These are phyloP conservation scores for Calidris pygmaea DNA, from an alignment of 2,113 vertebrate genomes.

Conservation along the genomic window DNA sequence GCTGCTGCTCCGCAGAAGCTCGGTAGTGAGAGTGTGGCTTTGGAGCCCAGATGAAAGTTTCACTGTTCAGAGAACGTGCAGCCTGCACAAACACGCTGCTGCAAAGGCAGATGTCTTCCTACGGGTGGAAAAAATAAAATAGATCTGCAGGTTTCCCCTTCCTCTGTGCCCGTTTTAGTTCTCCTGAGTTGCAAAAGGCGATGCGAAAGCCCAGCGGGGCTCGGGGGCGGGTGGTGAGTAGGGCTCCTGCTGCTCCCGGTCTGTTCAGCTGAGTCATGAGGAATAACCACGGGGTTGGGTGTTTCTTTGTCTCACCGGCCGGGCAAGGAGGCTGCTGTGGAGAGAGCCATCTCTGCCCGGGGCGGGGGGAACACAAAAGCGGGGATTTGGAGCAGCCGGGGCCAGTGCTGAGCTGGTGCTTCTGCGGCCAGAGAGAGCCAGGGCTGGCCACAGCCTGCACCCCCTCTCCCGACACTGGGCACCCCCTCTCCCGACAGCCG, in stretches of 20 bases:
- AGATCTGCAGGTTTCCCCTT: background rate
- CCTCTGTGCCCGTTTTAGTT: background rate
- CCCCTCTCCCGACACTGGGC: too few relatives aligned
- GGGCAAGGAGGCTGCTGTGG: constrained; percentile 47
- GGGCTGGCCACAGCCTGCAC: background rate
- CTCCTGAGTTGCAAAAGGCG: background rate
- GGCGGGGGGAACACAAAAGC: constrained; percentile 42
- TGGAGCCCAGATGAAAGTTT: constrained; percentile 28
- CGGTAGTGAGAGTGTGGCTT: constrained; percentile 3
- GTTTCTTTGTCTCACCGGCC: constrained; percentile 36
- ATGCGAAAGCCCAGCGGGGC: background rate
- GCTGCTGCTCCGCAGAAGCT: constrained; percentile 1
- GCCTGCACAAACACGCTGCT: background rate
- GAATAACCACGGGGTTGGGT: background rate
- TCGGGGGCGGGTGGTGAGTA: too few relatives aligned
- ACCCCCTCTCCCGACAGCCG: too few relatives aligned
- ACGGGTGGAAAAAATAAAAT: background rate
- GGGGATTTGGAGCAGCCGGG: constrained; percentile 37
- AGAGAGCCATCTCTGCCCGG: constrained; percentile 13
- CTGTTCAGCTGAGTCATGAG: constrained; percentile 58
- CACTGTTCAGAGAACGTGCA: background rate
- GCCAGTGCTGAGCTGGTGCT: constrained; percentile 61
- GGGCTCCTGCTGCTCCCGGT: background rate
- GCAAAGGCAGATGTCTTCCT: constrained; percentile 19
- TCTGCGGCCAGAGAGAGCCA: constrained; percentile 23